phyloP scores from a whole-genome alignment of 2,797 vertebrate species.

The Neosilurus hyrtlii region DNA sequence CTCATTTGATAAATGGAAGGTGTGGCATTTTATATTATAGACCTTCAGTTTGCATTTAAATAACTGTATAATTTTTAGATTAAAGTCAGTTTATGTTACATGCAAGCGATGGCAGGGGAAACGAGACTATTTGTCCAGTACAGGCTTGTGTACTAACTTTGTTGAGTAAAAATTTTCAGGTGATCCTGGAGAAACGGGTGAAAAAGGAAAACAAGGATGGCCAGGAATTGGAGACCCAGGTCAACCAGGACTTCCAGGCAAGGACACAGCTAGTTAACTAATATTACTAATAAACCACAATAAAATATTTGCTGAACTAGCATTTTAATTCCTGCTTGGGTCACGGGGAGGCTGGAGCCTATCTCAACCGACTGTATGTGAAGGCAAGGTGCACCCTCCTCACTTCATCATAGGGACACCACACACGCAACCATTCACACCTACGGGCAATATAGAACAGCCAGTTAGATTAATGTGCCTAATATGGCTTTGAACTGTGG shows the following conservation, averaged over 20 bases:
- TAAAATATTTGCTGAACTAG: not conserved
- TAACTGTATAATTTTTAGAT: not conserved
- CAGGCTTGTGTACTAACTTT: not conserved
- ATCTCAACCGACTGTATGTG: too few relatives aligned
- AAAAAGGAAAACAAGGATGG: constrained; percentile 84
- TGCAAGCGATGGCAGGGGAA: not conserved
- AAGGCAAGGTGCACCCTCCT: too few relatives aligned
- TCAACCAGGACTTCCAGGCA: constrained; percentile 85
- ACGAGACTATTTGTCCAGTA: not conserved
- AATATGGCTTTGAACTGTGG: too few relatives aligned
- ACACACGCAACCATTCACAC: too few relatives aligned
- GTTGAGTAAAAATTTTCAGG: constrained; percentile 70
- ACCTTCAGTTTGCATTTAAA: not conserved
- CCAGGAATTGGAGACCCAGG: constrained; percentile 83
- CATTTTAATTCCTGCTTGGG: not conserved
- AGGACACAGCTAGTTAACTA: constrained; percentile 35
- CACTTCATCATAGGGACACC: too few relatives aligned
- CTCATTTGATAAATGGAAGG: not conserved
- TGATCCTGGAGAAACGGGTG: constrained; percentile 80
- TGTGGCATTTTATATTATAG: not conserved
- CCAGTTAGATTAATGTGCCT: too few relatives aligned
- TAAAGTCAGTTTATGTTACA: not conserved
- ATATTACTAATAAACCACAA: not conserved
- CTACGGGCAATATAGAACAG: too few relatives aligned
- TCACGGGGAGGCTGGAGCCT: too few relatives aligned